phyloP scores from a whole-genome alignment of 1,140 invertebrate genomes.

The Musca domestica region DNA sequence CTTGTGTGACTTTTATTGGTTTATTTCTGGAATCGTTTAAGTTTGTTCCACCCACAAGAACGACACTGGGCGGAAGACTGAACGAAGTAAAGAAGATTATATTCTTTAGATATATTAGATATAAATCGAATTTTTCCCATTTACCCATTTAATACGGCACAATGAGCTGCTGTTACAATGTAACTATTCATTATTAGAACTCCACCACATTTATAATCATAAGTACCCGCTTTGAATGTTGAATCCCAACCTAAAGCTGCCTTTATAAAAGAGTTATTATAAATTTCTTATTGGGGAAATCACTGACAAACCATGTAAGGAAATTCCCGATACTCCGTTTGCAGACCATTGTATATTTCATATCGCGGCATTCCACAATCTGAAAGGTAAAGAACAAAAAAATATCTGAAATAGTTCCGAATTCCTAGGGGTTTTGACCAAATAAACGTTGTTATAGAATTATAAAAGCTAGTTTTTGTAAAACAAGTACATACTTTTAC shows the following conservation, averaged over 20 bases:
- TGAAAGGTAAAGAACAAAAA: too few species aligned
- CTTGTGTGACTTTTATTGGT: conserved; percentile 42
- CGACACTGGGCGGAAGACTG: conserved; percentile 16
- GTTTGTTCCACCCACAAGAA: conserved; percentile 22
- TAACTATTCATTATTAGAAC: conserved; percentile 54
- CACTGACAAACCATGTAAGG: conserved; percentile 16
- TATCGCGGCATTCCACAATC: background rate
- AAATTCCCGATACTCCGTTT: conserved; percentile 13
- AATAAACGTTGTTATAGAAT: too few species aligned
- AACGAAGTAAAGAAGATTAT: too few species aligned
- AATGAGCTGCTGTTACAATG: conserved; percentile 60
- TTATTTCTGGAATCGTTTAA: conserved; percentile 18
- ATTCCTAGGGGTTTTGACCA: too few species aligned
- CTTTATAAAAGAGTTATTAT: conserved; percentile 5
- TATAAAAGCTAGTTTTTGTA: too few species aligned
- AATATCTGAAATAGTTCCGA: too few species aligned
- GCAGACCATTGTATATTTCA: conserved; percentile 1
- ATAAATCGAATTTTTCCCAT: too few species aligned
- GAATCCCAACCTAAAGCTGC: conserved; percentile 25
- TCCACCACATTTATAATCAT: conserved; percentile 54
- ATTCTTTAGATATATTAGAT: too few species aligned
- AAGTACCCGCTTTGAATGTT: background rate
- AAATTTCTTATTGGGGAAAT: background rate
- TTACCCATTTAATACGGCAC: conserved; percentile 32
- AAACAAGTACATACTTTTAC: too few species aligned